Percentiles rank a stretch among this genome's conserved stretches.
Evolutionary conservation across 1,140 invertebrate species (phyloP).

Genomic region (Drosophila tsacasi): DNA sequence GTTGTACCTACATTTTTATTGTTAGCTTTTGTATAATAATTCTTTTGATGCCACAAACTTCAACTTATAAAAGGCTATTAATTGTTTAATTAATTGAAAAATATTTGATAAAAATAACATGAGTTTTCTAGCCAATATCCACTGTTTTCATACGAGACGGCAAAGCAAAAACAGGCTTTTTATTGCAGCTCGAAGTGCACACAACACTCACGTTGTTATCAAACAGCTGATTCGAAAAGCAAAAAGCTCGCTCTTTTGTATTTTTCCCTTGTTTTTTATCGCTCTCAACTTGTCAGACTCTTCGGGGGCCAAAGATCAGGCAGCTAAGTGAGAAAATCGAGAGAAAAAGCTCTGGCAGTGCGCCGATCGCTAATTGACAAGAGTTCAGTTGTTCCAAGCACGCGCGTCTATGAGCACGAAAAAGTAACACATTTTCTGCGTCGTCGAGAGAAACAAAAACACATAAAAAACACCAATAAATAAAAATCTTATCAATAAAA

Average conservation of each 20-base stretch:
- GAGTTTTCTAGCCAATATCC: background rate
- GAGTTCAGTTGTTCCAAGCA: conserved; percentile 39
- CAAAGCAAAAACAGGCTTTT: conserved; percentile 16
- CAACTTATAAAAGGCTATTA: background rate
- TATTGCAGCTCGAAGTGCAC: background rate
- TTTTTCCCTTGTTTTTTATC: background rate
- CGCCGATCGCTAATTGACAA: conserved; percentile 36
- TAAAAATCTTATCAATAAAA: conserved; percentile 43
- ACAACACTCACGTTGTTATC: conserved; percentile 17
- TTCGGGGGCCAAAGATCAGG: conserved; percentile 36
- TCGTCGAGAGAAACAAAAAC: background rate
- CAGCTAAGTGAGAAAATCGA: conserved; percentile 3
- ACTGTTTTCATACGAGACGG: conserved; percentile 8
- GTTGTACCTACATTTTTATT: too few species aligned
- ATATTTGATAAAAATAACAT: background rate
- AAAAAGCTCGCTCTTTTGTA: conserved; percentile 32
- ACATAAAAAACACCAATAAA: background rate
- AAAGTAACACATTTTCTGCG: background rate
- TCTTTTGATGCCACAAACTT: background rate
- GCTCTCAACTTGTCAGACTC: conserved; percentile 8
- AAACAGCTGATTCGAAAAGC: conserved; percentile 40
- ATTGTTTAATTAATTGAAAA: background rate
- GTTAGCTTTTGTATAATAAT: too few species aligned
- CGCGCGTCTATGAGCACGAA: conserved; percentile 24
- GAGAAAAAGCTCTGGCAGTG: conserved; percentile 34